These are phyloP conservation scores for Papilio dardanus DNA, from an alignment of 1,140 invertebrate species.

Conservation along the genomic window DNA sequence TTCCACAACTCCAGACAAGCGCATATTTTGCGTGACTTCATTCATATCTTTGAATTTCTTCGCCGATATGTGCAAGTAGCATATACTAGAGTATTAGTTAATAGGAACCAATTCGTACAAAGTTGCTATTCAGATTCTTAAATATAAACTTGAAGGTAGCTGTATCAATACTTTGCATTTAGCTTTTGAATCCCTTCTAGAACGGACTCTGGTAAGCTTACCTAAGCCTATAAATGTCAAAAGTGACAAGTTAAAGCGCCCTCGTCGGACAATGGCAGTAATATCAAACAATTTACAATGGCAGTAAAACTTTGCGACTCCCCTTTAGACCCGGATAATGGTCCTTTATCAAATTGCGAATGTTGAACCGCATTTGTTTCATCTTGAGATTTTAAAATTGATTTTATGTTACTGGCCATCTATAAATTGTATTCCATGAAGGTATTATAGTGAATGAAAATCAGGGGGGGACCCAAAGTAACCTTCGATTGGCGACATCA, in stretches of 20 bases:
- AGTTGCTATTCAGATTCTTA: background rate
- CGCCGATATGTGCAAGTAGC: too few species aligned
- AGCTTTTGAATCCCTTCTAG: conserved; percentile 7
- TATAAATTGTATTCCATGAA: background rate
- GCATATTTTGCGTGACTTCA: too few species aligned
- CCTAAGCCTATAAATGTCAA: conserved; percentile 33
- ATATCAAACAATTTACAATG: conserved; percentile 35
- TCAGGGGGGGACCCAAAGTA: too few species aligned
- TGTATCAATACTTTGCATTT: background rate
- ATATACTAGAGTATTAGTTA: too few species aligned
- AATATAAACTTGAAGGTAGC: background rate
- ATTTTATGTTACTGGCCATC: background rate
- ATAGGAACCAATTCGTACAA: background rate
- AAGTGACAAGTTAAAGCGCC: conserved; percentile 27
- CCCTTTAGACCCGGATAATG: conserved; percentile 10
- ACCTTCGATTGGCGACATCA: too few species aligned
- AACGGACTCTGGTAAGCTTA: conserved; percentile 20
- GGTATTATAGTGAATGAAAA: too few species aligned
- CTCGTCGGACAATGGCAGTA: conserved; percentile 19
- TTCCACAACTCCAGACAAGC: too few species aligned
- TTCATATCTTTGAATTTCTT: too few species aligned
- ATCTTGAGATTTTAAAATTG: background rate
- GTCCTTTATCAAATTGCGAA: conserved; percentile 16
- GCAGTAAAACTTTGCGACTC: conserved; percentile 25
- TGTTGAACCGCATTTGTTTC: background rate